phyloP scores from a whole-genome alignment of 2,113 vertebrate genomes.

The Cairina moschata region DNA sequence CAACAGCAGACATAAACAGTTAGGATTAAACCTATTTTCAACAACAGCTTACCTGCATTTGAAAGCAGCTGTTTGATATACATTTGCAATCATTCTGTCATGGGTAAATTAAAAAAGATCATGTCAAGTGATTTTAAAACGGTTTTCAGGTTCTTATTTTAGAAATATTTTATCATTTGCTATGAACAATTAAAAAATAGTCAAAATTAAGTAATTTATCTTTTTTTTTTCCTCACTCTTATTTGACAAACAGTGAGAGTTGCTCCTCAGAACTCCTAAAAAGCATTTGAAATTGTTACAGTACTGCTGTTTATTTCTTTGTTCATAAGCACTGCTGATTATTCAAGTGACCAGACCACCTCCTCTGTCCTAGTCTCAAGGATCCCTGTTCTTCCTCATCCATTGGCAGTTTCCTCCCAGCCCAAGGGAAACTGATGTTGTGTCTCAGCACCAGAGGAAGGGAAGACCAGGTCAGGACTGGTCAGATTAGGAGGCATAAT shows the following conservation, averaged over 20 bases:
- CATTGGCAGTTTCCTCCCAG: not conserved
- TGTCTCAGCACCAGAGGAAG: not conserved
- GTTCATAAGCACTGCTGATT: not conserved
- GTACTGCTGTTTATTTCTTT: not conserved
- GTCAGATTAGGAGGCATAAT: not conserved
- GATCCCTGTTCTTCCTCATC: not conserved
- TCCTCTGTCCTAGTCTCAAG: not conserved
- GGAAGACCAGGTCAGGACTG: not conserved
- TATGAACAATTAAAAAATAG: not conserved
- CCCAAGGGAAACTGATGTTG: not conserved
- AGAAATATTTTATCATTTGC: not conserved
- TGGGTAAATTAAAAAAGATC: slow-evolving; percentile 3
- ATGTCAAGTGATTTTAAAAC: not conserved
- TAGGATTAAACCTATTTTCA: slow-evolving; percentile 45
- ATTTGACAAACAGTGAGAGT: not conserved
- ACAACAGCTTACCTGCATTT: slow-evolving; percentile 28
- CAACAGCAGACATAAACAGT: slow-evolving; percentile 38
- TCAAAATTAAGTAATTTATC: not conserved
- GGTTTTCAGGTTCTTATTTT: not conserved
- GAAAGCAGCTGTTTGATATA: slow-evolving; percentile 47
- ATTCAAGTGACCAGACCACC: not conserved
- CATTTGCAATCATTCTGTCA: slow-evolving; percentile 2
- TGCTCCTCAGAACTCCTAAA: not conserved
- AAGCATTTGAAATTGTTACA: not conserved
- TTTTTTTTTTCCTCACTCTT: not conserved